A percentile compares a stretch with the other conserved stretches of the same genome.
Evolutionary conservation across 2,797 vertebrate species (phyloP).

Genomic region (Acropternis orthonyx): DNA sequence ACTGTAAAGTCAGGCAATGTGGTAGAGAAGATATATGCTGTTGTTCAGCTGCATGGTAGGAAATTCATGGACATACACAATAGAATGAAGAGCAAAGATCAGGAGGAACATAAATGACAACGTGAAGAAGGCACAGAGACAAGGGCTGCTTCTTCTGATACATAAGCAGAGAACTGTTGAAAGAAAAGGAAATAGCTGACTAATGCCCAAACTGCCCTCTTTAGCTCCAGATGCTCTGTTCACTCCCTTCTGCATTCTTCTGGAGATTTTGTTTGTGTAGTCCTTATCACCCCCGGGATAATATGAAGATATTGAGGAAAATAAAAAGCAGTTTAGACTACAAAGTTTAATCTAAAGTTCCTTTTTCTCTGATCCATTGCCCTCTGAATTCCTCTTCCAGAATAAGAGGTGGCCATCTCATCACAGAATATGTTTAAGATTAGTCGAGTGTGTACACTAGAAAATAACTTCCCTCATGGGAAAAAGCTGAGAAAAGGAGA

Average conservation of each 20-base stretch:
- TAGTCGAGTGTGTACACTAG: neutral
- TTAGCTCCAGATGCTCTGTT: neutral
- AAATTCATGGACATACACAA: neutral
- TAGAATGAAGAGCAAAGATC: neutral
- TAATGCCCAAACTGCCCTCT: neutral
- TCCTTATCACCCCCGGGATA: neutral
- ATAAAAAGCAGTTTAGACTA: neutral
- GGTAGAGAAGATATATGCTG: neutral
- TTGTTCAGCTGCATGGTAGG: neutral
- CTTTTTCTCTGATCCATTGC: neutral
- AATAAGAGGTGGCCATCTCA: neutral
- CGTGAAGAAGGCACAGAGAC: neutral
- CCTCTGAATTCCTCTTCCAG: neutral
- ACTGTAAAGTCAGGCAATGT: neutral
- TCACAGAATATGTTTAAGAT: neutral
- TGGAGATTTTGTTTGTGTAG: neutral
- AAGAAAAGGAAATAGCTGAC: neutral
- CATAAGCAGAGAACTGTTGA: neutral
- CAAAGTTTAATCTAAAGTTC: neutral
- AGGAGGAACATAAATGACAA: neutral
- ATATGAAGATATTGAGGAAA: neutral
- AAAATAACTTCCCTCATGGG: neutral
- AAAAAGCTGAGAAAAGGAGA: neutral
- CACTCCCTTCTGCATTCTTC: neutral
- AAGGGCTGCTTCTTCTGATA: neutral